Conservation (phyloP, 2,888 invertebrate genomes). For the Sphecodes monilicornis region DNA sequence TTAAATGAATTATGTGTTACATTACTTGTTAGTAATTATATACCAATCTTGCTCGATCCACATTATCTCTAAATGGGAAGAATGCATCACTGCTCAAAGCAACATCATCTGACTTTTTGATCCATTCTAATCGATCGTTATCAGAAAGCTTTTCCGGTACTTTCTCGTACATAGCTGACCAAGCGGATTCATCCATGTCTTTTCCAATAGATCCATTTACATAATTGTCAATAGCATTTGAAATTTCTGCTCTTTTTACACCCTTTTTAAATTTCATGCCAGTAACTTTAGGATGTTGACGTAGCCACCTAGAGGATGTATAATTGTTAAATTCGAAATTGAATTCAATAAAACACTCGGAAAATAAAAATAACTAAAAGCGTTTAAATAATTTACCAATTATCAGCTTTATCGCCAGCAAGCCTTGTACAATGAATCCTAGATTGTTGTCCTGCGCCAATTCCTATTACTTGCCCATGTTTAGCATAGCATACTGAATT, state of each 20-base stretch:
- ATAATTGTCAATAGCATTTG: conserved; percentile 98
- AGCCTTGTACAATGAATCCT: conserved; percentile 99
- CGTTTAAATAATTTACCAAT: conserved; percentile 88
- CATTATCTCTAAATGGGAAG: conserved; percentile 99
- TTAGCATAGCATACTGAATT: conserved; percentile 99
- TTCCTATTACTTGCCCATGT: conserved; percentile 97
- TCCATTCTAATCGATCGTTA: conserved; percentile 89
- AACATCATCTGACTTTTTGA: conserved; percentile 90
- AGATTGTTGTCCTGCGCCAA: conserved; percentile 99
- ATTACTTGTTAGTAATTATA: conserved; percentile 72
- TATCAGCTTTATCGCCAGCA: conserved; percentile 98
- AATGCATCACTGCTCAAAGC: conserved; percentile 98
- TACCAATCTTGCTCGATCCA: conserved; percentile 96
- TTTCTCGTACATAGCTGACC: conserved; percentile 90
- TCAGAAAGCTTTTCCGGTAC: conserved; percentile 90
- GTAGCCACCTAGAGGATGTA: conserved; percentile 90
- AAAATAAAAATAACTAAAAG: neutral
- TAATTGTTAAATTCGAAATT: neutral
- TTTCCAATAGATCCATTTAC: conserved; percentile 96
- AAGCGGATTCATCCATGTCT: conserved; percentile 92
- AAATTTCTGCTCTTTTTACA: conserved; percentile 95
- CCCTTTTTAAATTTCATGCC: conserved; percentile 93
- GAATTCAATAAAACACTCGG: neutral
- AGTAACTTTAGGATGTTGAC: conserved; percentile 95
- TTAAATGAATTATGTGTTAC: conserved; percentile 10